Conservation (phyloP, 2,113 vertebrate species). For the Oostethus manadensis region DNA sequence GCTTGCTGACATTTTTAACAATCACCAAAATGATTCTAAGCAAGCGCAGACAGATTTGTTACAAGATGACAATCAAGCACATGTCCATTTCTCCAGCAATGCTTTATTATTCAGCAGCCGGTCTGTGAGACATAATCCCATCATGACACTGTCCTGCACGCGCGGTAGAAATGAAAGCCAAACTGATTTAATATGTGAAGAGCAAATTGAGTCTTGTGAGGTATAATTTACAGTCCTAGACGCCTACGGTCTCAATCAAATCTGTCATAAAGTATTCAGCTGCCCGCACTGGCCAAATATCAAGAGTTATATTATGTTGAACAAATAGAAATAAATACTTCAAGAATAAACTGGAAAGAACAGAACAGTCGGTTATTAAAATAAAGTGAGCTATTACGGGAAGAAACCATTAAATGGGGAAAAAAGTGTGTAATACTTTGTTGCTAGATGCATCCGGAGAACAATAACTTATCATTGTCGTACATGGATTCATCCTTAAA, state of each 20-base stretch:
- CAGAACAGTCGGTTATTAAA: background rate
- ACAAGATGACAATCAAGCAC: background rate
- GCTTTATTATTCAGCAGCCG: constrained; percentile 33
- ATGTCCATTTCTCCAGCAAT: constrained; percentile 43
- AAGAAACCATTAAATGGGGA: constrained; percentile 17
- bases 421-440: background rate
- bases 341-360: constrained; percentile 1
- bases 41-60: background rate
- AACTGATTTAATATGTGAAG: constrained; percentile 57
- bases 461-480: constrained; percentile 49
- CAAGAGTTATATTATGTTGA: constrained; percentile 2
- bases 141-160: constrained; percentile 40
- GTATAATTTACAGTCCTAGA: constrained; percentile 52
- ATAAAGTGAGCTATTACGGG: constrained; percentile 13
- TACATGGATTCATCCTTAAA: constrained; percentile 42
- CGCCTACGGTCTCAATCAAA: constrained; percentile 47
- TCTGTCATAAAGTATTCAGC: constrained; percentile 33
- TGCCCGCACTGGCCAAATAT: constrained; percentile 8
- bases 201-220: constrained; percentile 56
- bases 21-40: background rate
- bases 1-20: background rate
- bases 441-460: constrained; percentile 42
- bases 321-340: background rate
- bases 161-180: constrained; percentile 35
- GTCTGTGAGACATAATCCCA: constrained; percentile 54